Percentiles rank a stretch among this genome's conserved stretches.
Evolutionary conservation across 2,888 invertebrate species (phyloP).

Genomic region (Cantharis flavilabris): DNA sequence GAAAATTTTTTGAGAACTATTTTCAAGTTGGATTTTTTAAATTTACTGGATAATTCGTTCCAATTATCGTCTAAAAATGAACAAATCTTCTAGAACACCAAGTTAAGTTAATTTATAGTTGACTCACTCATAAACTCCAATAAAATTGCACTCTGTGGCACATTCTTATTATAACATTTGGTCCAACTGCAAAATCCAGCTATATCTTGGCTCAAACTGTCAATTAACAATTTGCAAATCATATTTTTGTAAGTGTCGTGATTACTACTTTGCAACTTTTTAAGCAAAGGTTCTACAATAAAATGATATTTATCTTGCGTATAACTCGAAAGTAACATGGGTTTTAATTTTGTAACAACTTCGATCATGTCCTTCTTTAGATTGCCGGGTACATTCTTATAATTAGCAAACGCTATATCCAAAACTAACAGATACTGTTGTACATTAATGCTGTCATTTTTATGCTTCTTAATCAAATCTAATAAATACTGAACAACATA

Average conservation of each 20-base stretch:
- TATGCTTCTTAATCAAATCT: slow-evolving; percentile 49
- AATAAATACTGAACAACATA: slow-evolving; percentile 68
- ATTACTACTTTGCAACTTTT: slow-evolving; percentile 63
- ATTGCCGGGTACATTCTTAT: slow-evolving; percentile 61
- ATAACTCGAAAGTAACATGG: slow-evolving; percentile 46
- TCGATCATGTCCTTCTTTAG: slow-evolving; percentile 60
- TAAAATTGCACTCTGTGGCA: slow-evolving; percentile 68
- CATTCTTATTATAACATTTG: slow-evolving; percentile 68
- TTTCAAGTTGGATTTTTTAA: slow-evolving; percentile 55
- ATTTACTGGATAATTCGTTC: slow-evolving; percentile 46
- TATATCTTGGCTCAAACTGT: slow-evolving; percentile 66
- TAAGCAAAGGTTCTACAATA: slow-evolving; percentile 68
- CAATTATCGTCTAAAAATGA: slow-evolving; percentile 54
- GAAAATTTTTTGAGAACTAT: slow-evolving; percentile 58
- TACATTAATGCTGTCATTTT: slow-evolving; percentile 39
- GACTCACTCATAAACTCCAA: slow-evolving; percentile 62
- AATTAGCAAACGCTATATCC: slow-evolving; percentile 63
- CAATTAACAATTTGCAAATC: slow-evolving; percentile 63
- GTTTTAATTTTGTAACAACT: slow-evolving; percentile 52
- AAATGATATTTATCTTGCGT: slow-evolving; percentile 51
- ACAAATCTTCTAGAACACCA: neutral
- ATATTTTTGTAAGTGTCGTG: slow-evolving; percentile 59
- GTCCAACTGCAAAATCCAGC: slow-evolving; percentile 71
- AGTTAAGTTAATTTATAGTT: neutral
- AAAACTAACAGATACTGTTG: slow-evolving; percentile 67